These are phyloP conservation scores for Harmothoe impar DNA, from an alignment of 2,888 invertebrate species.

Conservation along the genomic window DNA sequence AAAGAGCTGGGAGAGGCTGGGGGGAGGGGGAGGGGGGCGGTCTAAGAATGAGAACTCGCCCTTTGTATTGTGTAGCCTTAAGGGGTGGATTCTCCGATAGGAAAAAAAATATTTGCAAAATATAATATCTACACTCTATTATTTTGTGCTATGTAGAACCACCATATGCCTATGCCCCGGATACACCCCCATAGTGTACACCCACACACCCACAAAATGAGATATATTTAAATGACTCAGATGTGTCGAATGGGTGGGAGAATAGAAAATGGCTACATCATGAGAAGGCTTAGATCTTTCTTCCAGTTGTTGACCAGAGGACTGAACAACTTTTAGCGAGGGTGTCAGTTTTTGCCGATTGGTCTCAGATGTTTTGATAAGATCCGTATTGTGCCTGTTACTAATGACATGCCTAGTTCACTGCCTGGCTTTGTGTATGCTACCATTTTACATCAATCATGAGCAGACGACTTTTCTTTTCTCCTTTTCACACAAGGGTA, in stretches of 20 bases:
- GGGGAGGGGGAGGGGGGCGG: no score
- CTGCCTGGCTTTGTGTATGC: neutral
- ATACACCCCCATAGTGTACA: no score
- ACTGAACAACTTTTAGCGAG: neutral
- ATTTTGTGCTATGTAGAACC: no score
- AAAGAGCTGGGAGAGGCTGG: no score
- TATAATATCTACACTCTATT: no score
- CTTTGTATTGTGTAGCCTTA: no score
- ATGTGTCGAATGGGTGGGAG: neutral
- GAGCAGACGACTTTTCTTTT: neutral
- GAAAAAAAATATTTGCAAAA: no score
- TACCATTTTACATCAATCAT: neutral
- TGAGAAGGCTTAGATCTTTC: neutral
- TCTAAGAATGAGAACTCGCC: no score
- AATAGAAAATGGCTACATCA: neutral
- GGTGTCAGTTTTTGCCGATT: neutral
- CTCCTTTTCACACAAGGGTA: neutral
- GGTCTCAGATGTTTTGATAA: conserved; percentile 36
- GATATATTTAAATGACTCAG: neutral
- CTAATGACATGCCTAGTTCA: conserved; percentile 13
- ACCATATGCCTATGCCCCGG: no score
- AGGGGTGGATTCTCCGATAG: no score
- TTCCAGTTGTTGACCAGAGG: neutral
- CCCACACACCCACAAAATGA: no score
- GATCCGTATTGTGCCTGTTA: conserved; percentile 5